Evolutionary conservation across 2,888 invertebrate species (phyloP).

Genomic region (Meganola albula): DNA sequence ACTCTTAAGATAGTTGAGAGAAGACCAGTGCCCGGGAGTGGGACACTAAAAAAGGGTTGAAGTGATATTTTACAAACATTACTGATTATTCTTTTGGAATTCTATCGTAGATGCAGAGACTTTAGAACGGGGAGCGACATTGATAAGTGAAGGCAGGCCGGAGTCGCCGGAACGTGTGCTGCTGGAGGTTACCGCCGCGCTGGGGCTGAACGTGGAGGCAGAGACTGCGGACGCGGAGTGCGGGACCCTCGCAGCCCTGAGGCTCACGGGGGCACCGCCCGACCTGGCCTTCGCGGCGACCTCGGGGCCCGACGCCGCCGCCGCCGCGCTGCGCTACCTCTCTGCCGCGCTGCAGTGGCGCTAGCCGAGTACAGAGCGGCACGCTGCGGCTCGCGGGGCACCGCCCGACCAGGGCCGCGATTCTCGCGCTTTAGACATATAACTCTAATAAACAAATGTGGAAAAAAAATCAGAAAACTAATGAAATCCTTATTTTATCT

Average conservation of each 20-base stretch:
- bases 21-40: not conserved
- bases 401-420: not conserved
- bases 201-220: conserved; percentile 27
- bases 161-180: conserved; percentile 20
- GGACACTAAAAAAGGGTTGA: not conserved
- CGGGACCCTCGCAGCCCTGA: conserved; percentile 15
- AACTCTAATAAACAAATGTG: no score
- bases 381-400: conserved; percentile 21
- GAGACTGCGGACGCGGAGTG: conserved; percentile 16
- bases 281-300: conserved; percentile 29
- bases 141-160: not conserved
- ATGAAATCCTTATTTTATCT: no score
- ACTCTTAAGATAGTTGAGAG: no score
- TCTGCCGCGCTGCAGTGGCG: conserved; percentile 34
- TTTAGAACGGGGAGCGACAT: conserved; percentile 13
- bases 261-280: conserved; percentile 25
- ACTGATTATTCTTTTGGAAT: not conserved
- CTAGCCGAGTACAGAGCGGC: no score
- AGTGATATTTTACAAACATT: not conserved
- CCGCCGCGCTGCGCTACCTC: conserved; percentile 36
- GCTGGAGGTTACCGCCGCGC: conserved; percentile 23
- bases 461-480: no score
- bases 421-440: no score
- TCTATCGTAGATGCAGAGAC: not conserved
- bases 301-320: conserved; percentile 27